phyloP scores from a whole-genome alignment of 2,113 vertebrate species.

The Nothocercus julius region DNA sequence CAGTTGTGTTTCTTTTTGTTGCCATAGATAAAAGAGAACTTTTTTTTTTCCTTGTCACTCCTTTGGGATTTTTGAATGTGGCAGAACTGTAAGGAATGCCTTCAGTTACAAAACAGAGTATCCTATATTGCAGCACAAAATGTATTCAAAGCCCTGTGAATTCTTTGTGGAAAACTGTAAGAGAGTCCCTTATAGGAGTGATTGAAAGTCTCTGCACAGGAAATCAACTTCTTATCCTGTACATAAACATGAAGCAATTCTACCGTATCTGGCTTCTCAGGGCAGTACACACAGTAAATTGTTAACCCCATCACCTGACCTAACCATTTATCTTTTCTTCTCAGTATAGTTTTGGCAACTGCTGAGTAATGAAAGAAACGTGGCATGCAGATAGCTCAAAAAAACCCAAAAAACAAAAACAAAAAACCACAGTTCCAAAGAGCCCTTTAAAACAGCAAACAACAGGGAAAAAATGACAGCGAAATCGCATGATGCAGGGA shows the following conservation, averaged over 20 bases:
- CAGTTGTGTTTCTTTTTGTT: background rate
- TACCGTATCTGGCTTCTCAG: conserved; percentile 59
- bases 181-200: conserved; percentile 47
- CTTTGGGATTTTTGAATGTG: background rate
- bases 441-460: background rate
- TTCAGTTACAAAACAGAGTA: background rate
- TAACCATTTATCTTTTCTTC: conserved; percentile 61
- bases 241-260: conserved; percentile 71
- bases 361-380: conserved; percentile 69
- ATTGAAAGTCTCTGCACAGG: conserved; percentile 62
- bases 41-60: background rate
- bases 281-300: conserved; percentile 67
- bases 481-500: background rate
- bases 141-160: conserved; percentile 27
- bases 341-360: conserved; percentile 53
- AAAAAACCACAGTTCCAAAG: background rate
- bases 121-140: conserved; percentile 15
- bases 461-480: background rate
- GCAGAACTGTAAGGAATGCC: background rate
- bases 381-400: conserved; percentile 32
- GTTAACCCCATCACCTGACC: conserved; percentile 71
- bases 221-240: conserved; percentile 71
- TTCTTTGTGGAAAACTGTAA: conserved; percentile 32
- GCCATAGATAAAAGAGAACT: background rate
- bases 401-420: too few species aligned